Percentiles rank a stretch among this genome's conserved stretches.
Evolutionary conservation across 2,888 invertebrate species (phyloP).

Genomic region (Conops quadrifasciatus): DNA sequence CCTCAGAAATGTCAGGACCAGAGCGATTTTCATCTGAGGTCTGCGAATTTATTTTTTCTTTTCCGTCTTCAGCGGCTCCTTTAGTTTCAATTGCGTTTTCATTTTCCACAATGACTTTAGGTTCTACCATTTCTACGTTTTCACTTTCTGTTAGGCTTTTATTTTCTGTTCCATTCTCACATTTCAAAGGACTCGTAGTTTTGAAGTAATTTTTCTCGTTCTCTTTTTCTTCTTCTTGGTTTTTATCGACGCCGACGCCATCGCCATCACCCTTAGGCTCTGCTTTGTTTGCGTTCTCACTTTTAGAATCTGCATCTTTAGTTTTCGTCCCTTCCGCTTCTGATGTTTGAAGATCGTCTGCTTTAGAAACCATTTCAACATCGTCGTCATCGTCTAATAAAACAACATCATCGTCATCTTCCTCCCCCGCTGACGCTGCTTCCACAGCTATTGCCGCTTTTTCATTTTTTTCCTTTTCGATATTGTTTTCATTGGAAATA

Average conservation of each 20-base stretch:
- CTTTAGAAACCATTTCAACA: slow-evolving; percentile 3
- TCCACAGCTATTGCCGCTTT: slow-evolving; percentile 21
- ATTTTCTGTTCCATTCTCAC: no score
- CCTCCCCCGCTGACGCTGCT: background rate
- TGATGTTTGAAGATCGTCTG: background rate
- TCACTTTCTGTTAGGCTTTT: background rate
- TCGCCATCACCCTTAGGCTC: slow-evolving; percentile 2
- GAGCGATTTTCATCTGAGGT: background rate
- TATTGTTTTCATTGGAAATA: slow-evolving; percentile 15
- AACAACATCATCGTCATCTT: slow-evolving; percentile 52
- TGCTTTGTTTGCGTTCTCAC: slow-evolving; percentile 26
- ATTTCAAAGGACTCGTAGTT: no score
- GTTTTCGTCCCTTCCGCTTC: background rate
- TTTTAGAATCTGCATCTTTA: slow-evolving; percentile 25
- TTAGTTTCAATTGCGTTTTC: background rate
- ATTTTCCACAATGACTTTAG: no score
- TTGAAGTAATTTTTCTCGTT: no score
- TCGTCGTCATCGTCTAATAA: slow-evolving; percentile 50
- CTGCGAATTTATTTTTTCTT: background rate
- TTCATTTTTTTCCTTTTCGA: background rate
- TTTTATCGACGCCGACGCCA: no score
- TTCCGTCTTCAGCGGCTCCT: background rate
- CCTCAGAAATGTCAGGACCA: slow-evolving; percentile 42
- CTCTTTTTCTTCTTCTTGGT: no score
- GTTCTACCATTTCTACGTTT: background rate